A percentile compares a stretch with the other conserved stretches of the same genome.
Conservation (phyloP, 2,888 invertebrate species). For the Drosophila basisetae region DNA sequence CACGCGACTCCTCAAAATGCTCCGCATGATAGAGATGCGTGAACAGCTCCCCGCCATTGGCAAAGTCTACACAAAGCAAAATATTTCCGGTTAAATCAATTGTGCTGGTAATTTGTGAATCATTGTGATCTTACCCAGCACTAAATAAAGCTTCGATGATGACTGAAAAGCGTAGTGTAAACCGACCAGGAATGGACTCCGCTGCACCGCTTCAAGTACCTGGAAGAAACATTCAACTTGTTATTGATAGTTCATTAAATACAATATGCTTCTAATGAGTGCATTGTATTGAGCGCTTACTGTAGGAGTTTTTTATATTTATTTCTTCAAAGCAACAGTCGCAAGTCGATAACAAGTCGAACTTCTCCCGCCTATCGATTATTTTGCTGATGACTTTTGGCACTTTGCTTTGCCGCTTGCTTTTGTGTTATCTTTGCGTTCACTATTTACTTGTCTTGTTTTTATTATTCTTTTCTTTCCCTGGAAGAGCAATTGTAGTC, state of each 20-base stretch:
- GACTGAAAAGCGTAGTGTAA: conserved; percentile 99
- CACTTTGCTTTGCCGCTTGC: conserved; percentile 14
- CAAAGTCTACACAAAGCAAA: conserved; percentile 91
- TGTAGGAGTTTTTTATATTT: neutral
- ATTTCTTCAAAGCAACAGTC: neutral
- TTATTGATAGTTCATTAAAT: neutral
- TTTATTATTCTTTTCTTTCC: conserved; percentile 31
- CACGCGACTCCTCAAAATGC: conserved; percentile 95
- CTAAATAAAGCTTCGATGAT: conserved; percentile 97
- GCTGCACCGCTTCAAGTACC: conserved; percentile 97
- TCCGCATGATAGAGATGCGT: conserved; percentile 98
- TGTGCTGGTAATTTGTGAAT: neutral
- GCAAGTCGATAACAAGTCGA: conserved; percentile 4
- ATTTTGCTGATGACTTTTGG: conserved; percentile 3
- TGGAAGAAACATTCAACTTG: conserved; percentile 71
- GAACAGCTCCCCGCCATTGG: conserved; percentile 98
- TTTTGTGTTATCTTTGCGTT: conserved; percentile 24
- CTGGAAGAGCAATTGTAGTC: neutral
- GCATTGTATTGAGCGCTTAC: neutral
- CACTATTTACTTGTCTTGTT: conserved; percentile 14
- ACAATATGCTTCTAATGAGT: neutral
- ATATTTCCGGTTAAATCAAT: neutral
- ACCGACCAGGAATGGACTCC: conserved; percentile 98
- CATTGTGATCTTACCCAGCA: conserved; percentile 91
- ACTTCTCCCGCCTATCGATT: conserved; percentile 19